Conservation (phyloP, 2,888 invertebrate genomes). For the Odontomyia ornata region DNA sequence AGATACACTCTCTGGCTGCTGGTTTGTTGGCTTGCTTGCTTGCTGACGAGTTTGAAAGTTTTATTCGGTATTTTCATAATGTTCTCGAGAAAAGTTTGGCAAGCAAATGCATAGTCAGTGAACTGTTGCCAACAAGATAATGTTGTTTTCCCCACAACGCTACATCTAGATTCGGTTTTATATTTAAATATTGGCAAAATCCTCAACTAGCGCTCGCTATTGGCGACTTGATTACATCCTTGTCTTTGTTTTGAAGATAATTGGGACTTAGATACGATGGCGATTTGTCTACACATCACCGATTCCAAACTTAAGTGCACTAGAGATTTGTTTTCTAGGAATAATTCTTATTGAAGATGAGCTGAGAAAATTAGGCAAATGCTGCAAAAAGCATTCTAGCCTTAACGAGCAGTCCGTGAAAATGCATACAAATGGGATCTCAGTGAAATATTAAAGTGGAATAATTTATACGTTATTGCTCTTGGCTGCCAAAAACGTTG, state of each 20-base stretch:
- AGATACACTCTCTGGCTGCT: background rate
- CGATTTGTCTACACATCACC: background rate
- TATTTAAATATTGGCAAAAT: constrained; percentile 1
- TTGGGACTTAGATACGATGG: background rate
- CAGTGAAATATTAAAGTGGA: too few species aligned
- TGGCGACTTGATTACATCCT: background rate
- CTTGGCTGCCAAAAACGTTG: too few species aligned
- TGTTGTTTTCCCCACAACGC: background rate
- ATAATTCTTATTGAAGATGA: too few species aligned
- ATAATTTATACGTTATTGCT: too few species aligned
- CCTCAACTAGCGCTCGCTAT: too few species aligned
- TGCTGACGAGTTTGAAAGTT: constrained; percentile 21
- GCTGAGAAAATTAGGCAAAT: too few species aligned
- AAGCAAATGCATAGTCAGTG: background rate
- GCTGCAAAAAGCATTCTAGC: too few species aligned
- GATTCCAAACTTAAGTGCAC: background rate
- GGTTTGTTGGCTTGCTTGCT: background rate
- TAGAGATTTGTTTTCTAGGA: too few species aligned
- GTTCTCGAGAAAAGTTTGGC: constrained; percentile 8
- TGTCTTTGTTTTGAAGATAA: background rate
- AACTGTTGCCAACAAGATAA: constrained; percentile 17
- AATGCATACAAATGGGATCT: too few species aligned
- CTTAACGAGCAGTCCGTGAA: too few species aligned
- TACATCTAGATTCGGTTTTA: background rate
- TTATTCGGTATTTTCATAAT: background rate